Evolutionary conservation across 2,797 vertebrate genomes (phyloP).

Genomic region (Harpagifer antarcticus): DNA sequence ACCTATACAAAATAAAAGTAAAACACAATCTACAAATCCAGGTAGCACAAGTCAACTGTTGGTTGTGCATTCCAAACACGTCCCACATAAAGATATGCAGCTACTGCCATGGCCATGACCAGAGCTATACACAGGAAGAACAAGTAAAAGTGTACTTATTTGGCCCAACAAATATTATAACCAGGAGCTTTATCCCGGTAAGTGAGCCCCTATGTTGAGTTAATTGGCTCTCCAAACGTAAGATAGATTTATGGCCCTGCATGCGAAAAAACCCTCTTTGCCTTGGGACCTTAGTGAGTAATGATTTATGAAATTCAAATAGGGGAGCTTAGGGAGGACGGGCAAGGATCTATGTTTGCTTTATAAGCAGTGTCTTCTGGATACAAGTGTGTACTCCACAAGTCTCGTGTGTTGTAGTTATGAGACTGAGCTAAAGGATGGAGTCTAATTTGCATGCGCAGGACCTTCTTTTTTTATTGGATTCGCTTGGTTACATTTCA

Average conservation of each 20-base stretch:
- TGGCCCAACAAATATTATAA: conserved; percentile 53
- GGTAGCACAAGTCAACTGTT: background rate
- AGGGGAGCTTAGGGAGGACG: conserved; percentile 52
- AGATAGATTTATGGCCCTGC: conserved; percentile 65
- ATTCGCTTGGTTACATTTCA: conserved; percentile 69
- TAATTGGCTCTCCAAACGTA: conserved; percentile 68
- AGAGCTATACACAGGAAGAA: background rate
- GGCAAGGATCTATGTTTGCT: conserved; percentile 57
- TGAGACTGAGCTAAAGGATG: conserved; percentile 63
- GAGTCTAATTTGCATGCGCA: conserved; percentile 68
- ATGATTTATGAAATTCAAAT: conserved; percentile 78
- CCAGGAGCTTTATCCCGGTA: conserved; percentile 43
- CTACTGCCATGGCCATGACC: background rate
- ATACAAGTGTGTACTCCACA: conserved; percentile 49
- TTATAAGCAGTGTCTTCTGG: conserved; percentile 56
- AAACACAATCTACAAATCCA: background rate
- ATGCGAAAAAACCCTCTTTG: conserved; percentile 58
- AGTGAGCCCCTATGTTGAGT: conserved; percentile 54
- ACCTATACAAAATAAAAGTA: background rate
- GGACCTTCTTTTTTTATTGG: conserved; percentile 62
- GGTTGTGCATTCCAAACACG: conserved; percentile 1
- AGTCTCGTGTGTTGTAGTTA: conserved; percentile 68
- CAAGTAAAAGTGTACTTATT: conserved; percentile 29
- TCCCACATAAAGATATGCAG: background rate
- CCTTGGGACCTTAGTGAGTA: conserved; percentile 66